Percentiles rank a stretch among this genome's conserved stretches.
Conservation (phyloP, 2,888 invertebrate species). For the Keiferia lycopersicella region DNA sequence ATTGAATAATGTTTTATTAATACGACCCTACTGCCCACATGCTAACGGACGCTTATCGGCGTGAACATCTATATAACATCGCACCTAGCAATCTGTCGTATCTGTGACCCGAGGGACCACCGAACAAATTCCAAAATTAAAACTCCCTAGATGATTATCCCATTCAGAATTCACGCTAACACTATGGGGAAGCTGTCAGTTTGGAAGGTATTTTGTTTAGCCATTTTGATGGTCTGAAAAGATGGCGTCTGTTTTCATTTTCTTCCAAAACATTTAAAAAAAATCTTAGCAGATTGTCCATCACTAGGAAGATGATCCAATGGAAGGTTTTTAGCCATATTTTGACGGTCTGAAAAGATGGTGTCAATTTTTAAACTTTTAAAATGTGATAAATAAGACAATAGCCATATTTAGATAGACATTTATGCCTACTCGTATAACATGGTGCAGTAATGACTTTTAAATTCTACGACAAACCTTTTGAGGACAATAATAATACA, state of each 20-base stretch:
- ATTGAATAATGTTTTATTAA: too few relatives aligned
- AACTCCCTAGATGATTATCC: conserved; percentile 69
- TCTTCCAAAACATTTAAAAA: too few relatives aligned
- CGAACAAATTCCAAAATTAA: conserved; percentile 76
- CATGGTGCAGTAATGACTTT: too few relatives aligned
- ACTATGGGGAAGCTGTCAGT: not conserved
- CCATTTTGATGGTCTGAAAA: not conserved
- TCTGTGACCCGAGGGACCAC: conserved; percentile 50
- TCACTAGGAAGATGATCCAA: too few relatives aligned
- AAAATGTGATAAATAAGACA: too few relatives aligned
- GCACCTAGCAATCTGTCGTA: conserved; percentile 48
- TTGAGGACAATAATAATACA: too few relatives aligned
- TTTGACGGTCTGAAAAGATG: not conserved
- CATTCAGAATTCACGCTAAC: conserved; percentile 23
- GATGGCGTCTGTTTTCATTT: conserved; percentile 7
- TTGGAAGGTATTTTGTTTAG: not conserved
- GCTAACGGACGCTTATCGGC: not conserved
- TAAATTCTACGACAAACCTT: too few relatives aligned
- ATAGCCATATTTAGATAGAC: too few relatives aligned
- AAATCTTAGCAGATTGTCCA: too few relatives aligned
- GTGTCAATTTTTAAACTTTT: not conserved
- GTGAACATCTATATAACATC: conserved; percentile 55
- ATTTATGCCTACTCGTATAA: too few relatives aligned
- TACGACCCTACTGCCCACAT: not conserved
- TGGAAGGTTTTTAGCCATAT: not conserved